Conservation (phyloP, 2,113 vertebrate genomes). For the Albula goreensis region DNA sequence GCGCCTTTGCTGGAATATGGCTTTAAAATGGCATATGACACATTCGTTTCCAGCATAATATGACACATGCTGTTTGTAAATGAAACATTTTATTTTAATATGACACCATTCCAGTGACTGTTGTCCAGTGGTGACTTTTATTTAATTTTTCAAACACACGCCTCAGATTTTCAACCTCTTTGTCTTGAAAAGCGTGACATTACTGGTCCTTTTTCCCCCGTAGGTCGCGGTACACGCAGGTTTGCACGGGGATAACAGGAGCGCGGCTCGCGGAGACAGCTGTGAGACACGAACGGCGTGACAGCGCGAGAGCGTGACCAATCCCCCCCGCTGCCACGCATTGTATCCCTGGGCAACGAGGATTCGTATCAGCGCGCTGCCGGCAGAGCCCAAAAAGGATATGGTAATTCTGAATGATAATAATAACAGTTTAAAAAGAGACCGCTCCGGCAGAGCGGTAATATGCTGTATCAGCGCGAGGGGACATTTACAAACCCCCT, state of each 20-base stretch:
- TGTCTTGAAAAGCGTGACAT: too few species aligned
- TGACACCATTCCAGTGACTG: too few species aligned
- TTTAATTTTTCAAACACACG: too few species aligned
- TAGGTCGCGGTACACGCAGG: too few species aligned
- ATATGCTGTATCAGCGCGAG: slow-evolving; percentile 55
- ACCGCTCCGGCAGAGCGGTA: slow-evolving; percentile 42
- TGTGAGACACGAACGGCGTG: background rate
- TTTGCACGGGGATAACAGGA: background rate
- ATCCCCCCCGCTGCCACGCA: slow-evolving; percentile 42
- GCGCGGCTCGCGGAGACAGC: background rate
- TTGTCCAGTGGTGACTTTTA: too few species aligned
- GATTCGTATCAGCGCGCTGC: slow-evolving; percentile 58
- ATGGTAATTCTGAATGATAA: slow-evolving; percentile 60
- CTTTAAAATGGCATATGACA: too few species aligned
- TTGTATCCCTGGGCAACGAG: slow-evolving; percentile 53
- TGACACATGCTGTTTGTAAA: too few species aligned
- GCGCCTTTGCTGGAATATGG: too few species aligned
- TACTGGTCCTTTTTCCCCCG: too few species aligned
- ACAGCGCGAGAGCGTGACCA: slow-evolving; percentile 24
- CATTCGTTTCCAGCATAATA: too few species aligned
- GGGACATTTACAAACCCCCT: slow-evolving; percentile 63
- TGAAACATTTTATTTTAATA: too few species aligned
- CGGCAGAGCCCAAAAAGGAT: slow-evolving; percentile 62
- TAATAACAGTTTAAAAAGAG: slow-evolving; percentile 25
- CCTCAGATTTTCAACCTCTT: too few species aligned